Evolutionary conservation across 2,797 vertebrate genomes (phyloP).

Genomic region (Alectoris magna): DNA sequence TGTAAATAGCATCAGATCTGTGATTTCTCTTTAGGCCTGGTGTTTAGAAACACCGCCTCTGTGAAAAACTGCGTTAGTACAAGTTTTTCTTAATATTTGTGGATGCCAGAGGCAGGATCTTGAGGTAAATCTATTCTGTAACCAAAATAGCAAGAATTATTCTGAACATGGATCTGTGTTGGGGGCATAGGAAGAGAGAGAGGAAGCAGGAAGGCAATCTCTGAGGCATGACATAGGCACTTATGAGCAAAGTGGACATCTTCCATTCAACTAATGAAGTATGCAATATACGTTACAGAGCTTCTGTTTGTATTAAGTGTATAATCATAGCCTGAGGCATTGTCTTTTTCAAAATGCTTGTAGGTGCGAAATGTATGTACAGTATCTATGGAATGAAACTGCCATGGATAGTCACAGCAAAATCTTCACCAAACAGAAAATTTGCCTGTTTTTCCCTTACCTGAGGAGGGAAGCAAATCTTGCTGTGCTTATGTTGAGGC

Average conservation of each 20-base stretch:
- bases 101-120: background rate
- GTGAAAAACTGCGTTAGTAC: background rate
- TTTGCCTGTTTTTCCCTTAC: background rate
- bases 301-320: background rate
- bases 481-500: background rate
- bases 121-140: background rate
- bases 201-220: background rate
- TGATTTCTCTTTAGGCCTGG: background rate
- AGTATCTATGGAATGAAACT: background rate
- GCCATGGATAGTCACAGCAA: background rate
- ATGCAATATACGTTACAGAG: background rate
- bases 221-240: accelerated
- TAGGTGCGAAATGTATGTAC: background rate
- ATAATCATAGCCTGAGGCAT: background rate
- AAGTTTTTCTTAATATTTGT: background rate
- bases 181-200: background rate
- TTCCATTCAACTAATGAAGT: background rate
- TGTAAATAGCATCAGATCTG: background rate
- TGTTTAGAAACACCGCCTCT: background rate
- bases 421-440: background rate
- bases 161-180: background rate
- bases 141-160: background rate
- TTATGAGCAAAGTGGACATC: background rate
- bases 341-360: background rate
- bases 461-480: background rate